Evolutionary conservation across 2,797 vertebrate species (phyloP), one percentile per base, ranked within the genome.

Genomic region (Poliocrania exsul): DNA sequence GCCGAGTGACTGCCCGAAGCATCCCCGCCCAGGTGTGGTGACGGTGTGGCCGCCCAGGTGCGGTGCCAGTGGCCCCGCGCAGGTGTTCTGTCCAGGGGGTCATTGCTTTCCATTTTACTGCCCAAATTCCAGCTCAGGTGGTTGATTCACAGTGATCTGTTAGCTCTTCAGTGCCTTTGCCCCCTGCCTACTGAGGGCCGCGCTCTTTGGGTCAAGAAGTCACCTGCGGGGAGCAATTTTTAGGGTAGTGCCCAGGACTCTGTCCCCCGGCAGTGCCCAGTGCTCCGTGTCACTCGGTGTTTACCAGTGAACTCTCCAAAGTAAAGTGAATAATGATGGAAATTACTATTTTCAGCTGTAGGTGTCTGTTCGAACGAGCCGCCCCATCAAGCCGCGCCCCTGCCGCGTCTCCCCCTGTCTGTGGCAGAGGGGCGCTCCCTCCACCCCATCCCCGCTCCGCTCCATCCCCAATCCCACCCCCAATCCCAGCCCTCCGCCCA

Each of bases 1-100:
- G 53, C 37, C 11, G 38, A 28, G 46, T 2, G 6, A 0, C 8
- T 13, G 19, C 8, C 15, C 12, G 0, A 4, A 18, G n/a, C 4
- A 13, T 5, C 10, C 66, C 53, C 3, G 60, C 40, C 40, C 40
- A 42, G 40, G 40, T 42, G 40, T 17, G 40, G 40, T 17, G 40
- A 7, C 40, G 40, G 40, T 42, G 40, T 42, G 40, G 40, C 40
- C 40, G 16, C 40, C 40, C 40, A 6, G 40, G 40, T 42, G 40
- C 17, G 40, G 40, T 17, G 40, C 16, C 40, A 42, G 40, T 17
- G 16, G 40, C 40, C 40, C 40, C 40, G 16, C 40, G 40, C 16
- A 42, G 40, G 18, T 1, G 57, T 51, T 17, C 66, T 19, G 13
- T 9, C 8, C 24, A 0, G 7, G 4, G 1, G 53, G 5, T 3